Base-by-base conservation (phyloP, 2,113 vertebrate genomes). In the Muscicapa adusta region DNA sequence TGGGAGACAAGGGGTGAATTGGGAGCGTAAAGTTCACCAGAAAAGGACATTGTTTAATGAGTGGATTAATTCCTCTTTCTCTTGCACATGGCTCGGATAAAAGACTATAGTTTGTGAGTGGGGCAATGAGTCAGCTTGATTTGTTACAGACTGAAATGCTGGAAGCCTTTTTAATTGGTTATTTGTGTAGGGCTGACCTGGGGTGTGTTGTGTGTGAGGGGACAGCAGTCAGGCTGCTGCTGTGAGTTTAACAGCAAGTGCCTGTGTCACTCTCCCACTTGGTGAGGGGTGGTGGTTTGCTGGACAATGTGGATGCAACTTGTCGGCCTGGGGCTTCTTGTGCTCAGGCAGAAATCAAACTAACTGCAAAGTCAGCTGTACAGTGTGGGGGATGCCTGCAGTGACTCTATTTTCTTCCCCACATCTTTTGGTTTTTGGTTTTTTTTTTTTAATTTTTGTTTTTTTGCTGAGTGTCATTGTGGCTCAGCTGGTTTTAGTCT, bases 101-200 rank as follows among this genome's bases (percentile, higher is more conserved):
- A 86, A 94, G 80, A 58, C 18, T 54, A 18, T 66, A 85, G 72
- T 84, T 91, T 1, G 7, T 72, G 66, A 66, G 10, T 63, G 36
- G 58, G 74, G 48, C 72, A 85, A 33, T 95, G 82, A 97, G 78
- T 97, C 94, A 95, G 89, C 92, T 95, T 85, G 84, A 91, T 94
- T 76, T 88, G 28, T 76, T 70, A 36, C 14, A 58, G 57, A 19
- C 13, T 51, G 80, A 38, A 54, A 60, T 1, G 13, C 75, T 56
- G 33, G 6, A 36, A 78, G 18, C 5, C 1, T 48, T 86, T 88
- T 81, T 71, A 73, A 47, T 20, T 68, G 29, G 9, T 14, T 33
- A 2, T 65, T 65, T 78, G 70, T 77, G 15, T n/a, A 28, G 74
- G 53, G 36, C 18, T 63, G 42, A 26, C 26, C 18, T 66, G 47